A percentile compares a stretch with the other conserved stretches of the same genome.
Conservation (phyloP, 2,113 vertebrate genomes). For the Colaptes auratus region DNA sequence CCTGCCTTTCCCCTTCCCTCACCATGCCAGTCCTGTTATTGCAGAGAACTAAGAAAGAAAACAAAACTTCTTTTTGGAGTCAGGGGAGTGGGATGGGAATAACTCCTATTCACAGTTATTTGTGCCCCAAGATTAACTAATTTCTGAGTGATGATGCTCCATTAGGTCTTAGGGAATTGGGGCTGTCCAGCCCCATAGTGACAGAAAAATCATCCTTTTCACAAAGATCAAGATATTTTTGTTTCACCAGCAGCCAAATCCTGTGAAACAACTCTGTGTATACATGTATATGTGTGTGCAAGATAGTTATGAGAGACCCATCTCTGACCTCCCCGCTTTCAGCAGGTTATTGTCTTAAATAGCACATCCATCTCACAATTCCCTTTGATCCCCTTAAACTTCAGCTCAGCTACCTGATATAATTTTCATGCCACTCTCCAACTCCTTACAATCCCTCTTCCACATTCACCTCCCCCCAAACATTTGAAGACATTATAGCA, state of each 20-base stretch:
- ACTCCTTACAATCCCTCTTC: slow-evolving; percentile 30
- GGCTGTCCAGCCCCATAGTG: background rate
- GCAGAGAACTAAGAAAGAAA: background rate
- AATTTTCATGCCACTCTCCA: slow-evolving; percentile 22
- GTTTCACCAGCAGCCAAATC: slow-evolving; percentile 12
- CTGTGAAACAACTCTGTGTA: background rate
- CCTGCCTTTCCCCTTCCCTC: background rate
- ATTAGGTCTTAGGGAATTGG: background rate
- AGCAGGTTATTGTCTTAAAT: slow-evolving; percentile 49
- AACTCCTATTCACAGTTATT: background rate
- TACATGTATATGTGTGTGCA: rapidly evolving
- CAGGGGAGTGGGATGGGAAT: background rate
- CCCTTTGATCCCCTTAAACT: slow-evolving; percentile 41
- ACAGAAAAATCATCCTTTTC: slow-evolving; percentile 27
- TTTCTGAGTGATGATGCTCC: rapidly evolving
- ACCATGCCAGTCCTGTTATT: rapidly evolving
- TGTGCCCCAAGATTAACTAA: background rate
- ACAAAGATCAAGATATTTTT: background rate
- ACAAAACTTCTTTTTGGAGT: background rate
- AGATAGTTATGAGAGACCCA: slow-evolving; percentile 43
- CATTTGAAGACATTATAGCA: slow-evolving; percentile 64
- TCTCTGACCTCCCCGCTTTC: slow-evolving; percentile 18
- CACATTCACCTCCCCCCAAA: slow-evolving; percentile 13
- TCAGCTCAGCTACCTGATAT: slow-evolving; percentile 30
- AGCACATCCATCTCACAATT: slow-evolving; percentile 26